Conservation (phyloP, 53 echinoderm and acorn worm genomes). For the Glandiceps talaboti region DNA sequence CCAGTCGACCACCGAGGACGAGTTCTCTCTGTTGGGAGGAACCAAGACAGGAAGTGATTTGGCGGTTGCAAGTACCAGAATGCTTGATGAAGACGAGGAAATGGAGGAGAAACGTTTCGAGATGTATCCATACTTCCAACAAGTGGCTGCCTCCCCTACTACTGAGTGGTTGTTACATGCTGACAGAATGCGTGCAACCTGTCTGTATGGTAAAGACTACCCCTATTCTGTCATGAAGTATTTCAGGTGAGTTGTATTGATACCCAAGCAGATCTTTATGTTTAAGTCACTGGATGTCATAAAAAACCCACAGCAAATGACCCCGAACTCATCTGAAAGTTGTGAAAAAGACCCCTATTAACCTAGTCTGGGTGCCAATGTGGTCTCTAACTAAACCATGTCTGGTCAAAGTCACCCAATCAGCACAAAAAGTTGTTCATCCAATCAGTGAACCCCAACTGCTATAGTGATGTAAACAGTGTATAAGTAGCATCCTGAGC, state of each 20-base stretch:
- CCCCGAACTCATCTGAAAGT: too few species aligned
- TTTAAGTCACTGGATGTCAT: too few species aligned
- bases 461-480: too few species aligned
- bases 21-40: not conserved
- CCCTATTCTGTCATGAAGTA: constrained; percentile 14
- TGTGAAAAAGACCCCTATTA: too few species aligned
- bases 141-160: constrained; percentile 16
- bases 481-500: too few species aligned
- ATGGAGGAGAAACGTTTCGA: not conserved
- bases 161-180: constrained; percentile 25
- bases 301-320: too few species aligned
- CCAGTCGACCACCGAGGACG: not conserved
- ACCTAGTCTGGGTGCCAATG: too few species aligned
- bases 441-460: too few species aligned
- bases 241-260: constrained; percentile 25
- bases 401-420: too few species aligned
- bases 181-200: not conserved
- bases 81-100: not conserved
- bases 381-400: too few species aligned
- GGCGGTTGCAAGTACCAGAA: not conserved
- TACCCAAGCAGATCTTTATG: too few species aligned
- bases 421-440: too few species aligned
- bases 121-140: constrained; percentile 4
- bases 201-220: constrained; percentile 1
- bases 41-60: not conserved